These are phyloP conservation scores for Polyommatus icarus DNA, from an alignment of 2,888 invertebrate genomes.

Conservation along the genomic window DNA sequence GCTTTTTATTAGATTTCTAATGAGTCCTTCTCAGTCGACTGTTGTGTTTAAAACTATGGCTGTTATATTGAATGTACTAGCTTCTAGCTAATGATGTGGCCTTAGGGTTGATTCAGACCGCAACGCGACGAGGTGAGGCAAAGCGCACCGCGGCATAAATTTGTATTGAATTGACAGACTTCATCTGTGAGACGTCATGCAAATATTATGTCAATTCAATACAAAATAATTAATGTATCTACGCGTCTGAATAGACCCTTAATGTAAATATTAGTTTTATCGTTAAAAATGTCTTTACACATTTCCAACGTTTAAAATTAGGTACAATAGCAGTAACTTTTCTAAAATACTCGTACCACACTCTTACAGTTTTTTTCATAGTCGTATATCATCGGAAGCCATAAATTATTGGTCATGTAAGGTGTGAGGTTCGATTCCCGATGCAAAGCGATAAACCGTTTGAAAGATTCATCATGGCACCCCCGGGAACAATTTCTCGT, in stretches of 20 bases:
- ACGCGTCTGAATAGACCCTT: too few relatives aligned
- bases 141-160: too few relatives aligned
- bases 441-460: slow-evolving; percentile 74
- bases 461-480: slow-evolving; percentile 76
- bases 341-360: neutral
- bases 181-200: too few relatives aligned
- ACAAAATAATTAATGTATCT: too few relatives aligned
- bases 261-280: too few relatives aligned
- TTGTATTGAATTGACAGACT: too few relatives aligned
- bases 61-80: neutral
- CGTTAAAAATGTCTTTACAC: too few relatives aligned
- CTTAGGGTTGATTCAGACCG: too few relatives aligned
- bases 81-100: neutral
- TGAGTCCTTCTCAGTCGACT: slow-evolving; percentile 5
- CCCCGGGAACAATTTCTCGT: slow-evolving; percentile 71
- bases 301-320: neutral
- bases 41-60: neutral
- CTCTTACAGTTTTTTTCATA: neutral
- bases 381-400: slow-evolving; percentile 17
- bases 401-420: slow-evolving; percentile 44
- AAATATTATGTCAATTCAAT: too few relatives aligned
- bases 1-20: slow-evolving; percentile 18
- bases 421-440: slow-evolving; percentile 65
- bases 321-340: neutral
- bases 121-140: too few relatives aligned